Evolutionary conservation across 2,797 vertebrate species (phyloP).

Genomic region (Oceanodroma leucorhoa): DNA sequence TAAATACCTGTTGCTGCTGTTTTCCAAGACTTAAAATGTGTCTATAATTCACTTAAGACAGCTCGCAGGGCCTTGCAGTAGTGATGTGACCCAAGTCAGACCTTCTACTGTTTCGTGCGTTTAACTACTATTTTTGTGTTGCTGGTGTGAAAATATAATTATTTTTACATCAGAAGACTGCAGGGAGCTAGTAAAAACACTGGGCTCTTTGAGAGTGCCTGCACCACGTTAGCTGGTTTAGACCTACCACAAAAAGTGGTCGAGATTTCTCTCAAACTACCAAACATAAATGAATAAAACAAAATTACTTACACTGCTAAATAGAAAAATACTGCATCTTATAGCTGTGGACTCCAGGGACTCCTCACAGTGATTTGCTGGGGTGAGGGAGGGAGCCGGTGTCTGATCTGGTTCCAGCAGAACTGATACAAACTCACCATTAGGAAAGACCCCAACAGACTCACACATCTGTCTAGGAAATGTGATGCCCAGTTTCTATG

Average conservation of each 20-base stretch:
- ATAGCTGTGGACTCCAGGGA: neutral
- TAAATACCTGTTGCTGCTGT: conserved; percentile 21
- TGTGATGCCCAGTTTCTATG: neutral
- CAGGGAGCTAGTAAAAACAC: neutral
- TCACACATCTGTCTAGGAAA: neutral
- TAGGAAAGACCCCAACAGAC: neutral
- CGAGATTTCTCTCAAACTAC: neutral
- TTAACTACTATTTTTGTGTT: neutral
- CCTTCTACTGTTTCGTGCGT: neutral
- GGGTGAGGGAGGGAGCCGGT: neutral
- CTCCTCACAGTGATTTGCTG: neutral
- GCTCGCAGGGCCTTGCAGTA: neutral
- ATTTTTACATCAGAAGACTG: neutral
- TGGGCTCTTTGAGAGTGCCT: neutral
- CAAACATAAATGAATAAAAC: neutral
- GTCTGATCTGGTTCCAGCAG: neutral
- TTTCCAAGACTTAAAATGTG: neutral
- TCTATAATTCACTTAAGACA: neutral
- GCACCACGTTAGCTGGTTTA: neutral
- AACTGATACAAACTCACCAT: neutral
- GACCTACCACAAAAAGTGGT: neutral
- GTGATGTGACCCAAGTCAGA: neutral
- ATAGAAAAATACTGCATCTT: neutral
- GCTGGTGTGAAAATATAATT: conserved; percentile 30
- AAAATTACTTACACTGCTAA: neutral